phyloP scores from a whole-genome alignment of 1,140 invertebrate genomes.

The Listronotus bonariensis region DNA sequence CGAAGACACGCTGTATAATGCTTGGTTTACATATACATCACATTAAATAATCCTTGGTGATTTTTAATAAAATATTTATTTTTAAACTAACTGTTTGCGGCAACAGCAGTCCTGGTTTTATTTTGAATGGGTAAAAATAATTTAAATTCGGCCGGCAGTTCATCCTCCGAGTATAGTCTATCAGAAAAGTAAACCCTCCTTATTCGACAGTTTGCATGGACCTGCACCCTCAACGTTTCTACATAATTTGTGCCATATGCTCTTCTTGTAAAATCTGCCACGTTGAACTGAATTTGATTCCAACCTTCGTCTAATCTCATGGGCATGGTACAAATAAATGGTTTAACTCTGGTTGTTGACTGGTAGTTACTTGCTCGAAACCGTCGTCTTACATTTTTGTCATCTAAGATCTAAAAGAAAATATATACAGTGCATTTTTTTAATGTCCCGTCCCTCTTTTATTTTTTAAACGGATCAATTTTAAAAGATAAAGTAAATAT shows the following conservation, averaged over 20 bases:
- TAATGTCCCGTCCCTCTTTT: too few relatives aligned
- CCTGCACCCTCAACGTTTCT: conserved; percentile 95
- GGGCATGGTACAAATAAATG: conserved; percentile 99
- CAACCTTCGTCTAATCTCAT: conserved; percentile 98
- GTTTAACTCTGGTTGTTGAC: conserved; percentile 95
- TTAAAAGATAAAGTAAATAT: too few relatives aligned
- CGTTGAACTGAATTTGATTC: conserved; percentile 99
- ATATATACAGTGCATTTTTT: too few relatives aligned
- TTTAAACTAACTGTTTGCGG: conserved; percentile 24
- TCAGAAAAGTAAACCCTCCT: conserved; percentile 98
- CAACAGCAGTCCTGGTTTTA: conserved; percentile 46
- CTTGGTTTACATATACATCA: too few relatives aligned
- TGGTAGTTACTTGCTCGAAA: conserved; percentile 99
- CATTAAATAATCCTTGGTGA: too few relatives aligned
- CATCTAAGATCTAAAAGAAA: conserved; percentile 84
- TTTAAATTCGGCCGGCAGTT: conserved; percentile 99
- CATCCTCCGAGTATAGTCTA: conserved; percentile 97
- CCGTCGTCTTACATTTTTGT: conserved; percentile 93
- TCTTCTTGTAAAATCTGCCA: conserved; percentile 96
- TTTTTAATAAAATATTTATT: too few relatives aligned
- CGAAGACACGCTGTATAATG: too few relatives aligned
- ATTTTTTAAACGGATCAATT: too few relatives aligned
- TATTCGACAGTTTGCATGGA: conserved; percentile 98
- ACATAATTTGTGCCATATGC: conserved; percentile 99
- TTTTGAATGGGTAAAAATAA: conserved; percentile 84